Percentiles rank a stretch among this genome's conserved stretches.
Evolutionary conservation across 2,797 vertebrate genomes (phyloP).

Genomic region (Sebastolobus altivelis): DNA sequence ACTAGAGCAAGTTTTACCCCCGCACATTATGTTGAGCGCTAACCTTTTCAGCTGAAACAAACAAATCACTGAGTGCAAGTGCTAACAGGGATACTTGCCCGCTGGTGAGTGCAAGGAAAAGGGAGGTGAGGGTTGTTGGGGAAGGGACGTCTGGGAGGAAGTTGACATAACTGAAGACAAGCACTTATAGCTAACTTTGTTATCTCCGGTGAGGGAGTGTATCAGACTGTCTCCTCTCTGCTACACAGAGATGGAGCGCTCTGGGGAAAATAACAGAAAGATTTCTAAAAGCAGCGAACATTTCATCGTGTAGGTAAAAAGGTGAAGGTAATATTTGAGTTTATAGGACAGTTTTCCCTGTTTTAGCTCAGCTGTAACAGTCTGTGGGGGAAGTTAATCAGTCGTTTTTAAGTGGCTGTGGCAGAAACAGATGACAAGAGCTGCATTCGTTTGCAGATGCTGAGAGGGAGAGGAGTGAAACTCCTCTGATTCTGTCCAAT

Average conservation of each 20-base stretch:
- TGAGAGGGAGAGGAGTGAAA: constrained; percentile 29
- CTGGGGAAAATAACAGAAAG: constrained; percentile 7
- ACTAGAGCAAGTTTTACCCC: constrained; percentile 64
- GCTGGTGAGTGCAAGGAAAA: constrained; percentile 14
- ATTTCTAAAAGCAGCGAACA: constrained; percentile 27
- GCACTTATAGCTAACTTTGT: constrained; percentile 62
- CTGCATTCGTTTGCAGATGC: constrained; percentile 40
- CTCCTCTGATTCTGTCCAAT: constrained; percentile 52
- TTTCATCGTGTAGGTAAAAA: constrained; percentile 43
- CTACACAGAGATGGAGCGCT: constrained; percentile 32
- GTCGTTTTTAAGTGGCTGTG: constrained; percentile 50
- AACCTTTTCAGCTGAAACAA: constrained; percentile 79
- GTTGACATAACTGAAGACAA: constrained; percentile 60
- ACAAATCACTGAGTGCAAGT: constrained; percentile 71
- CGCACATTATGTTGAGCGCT: constrained; percentile 60
- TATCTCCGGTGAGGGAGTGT: constrained; percentile 45
- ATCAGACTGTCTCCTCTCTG: constrained; percentile 38
- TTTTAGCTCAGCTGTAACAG: constrained; percentile 44
- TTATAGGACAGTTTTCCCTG: constrained; percentile 37
- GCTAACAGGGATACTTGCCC: constrained; percentile 63
- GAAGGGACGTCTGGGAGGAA: constrained; percentile 16
- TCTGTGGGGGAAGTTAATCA: constrained; percentile 55
- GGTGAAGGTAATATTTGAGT: constrained; percentile 49
- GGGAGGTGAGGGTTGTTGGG: constrained; percentile 8
- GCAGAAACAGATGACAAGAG: constrained; percentile 54